Percentiles rank a stretch among this genome's conserved stretches.
These are phyloP conservation scores for Planococcus citri DNA, from an alignment of 1,140 invertebrate genomes.

Conservation along the genomic window DNA sequence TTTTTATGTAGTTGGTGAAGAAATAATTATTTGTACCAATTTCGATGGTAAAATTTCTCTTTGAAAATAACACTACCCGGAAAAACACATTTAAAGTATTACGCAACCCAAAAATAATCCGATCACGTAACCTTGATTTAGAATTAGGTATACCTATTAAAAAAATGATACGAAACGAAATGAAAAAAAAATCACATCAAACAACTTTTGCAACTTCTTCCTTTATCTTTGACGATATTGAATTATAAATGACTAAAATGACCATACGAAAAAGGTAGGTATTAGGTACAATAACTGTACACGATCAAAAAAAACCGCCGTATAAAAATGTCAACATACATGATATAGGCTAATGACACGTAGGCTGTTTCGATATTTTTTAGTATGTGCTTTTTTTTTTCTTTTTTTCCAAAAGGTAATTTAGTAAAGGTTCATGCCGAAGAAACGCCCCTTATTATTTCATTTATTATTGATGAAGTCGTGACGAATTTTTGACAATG, in stretches of 20 bases:
- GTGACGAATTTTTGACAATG: constrained; percentile 18
- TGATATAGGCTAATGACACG: not conserved
- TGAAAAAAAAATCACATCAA: not conserved
- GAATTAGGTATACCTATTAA: not conserved
- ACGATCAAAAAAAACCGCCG: not conserved
- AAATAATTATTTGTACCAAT: no score
- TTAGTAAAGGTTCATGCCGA: constrained; percentile 1
- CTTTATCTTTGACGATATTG: not conserved
- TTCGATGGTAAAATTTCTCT: not conserved
- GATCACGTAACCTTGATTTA: not conserved
- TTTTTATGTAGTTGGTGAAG: no score
- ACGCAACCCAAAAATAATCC: not conserved
- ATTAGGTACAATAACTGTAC: not conserved
- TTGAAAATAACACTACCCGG: not conserved
- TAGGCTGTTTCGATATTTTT: not conserved
- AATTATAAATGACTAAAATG: not conserved
- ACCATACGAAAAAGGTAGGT: no score
- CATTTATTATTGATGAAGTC: constrained; percentile 11
- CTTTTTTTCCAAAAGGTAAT: not conserved
- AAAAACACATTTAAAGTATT: not conserved
- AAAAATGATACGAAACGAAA: not conserved
- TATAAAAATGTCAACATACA: not conserved
- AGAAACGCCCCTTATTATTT: constrained; percentile 15
- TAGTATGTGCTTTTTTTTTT: not conserved
- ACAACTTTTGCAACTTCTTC: not conserved